A percentile compares a stretch with the other conserved stretches of the same genome.
Evolutionary conservation across 2,797 vertebrate genomes (phyloP).

Genomic region (Clamator glandarius): DNA sequence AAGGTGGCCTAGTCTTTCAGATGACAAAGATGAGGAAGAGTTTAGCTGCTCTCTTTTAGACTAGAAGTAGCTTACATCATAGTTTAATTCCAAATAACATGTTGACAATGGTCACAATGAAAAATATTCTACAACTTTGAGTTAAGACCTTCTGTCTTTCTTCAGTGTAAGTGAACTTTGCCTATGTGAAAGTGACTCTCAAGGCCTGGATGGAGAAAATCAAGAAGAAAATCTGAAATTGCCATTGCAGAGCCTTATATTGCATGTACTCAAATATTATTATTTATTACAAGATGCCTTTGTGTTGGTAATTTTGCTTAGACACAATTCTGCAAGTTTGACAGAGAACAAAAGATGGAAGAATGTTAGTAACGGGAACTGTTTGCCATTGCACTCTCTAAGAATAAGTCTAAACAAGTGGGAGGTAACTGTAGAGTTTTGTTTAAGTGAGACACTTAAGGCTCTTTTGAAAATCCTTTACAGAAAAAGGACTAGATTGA

Average conservation of each 20-base stretch:
- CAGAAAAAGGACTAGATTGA: neutral
- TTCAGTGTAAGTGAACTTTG: neutral
- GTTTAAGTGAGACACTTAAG: neutral
- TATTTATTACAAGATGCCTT: neutral
- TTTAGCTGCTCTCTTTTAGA: neutral
- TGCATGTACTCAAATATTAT: neutral
- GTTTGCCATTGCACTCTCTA: neutral
- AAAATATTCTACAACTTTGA: neutral
- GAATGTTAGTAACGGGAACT: neutral
- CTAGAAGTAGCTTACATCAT: neutral
- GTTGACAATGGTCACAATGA: neutral
- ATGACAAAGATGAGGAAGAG: neutral
- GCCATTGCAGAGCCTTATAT: neutral
- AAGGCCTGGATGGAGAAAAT: neutral
- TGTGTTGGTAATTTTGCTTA: neutral
- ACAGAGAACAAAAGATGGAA: neutral
- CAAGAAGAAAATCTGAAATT: neutral
- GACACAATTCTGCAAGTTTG: neutral
- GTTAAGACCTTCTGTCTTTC: neutral
- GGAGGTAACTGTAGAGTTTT: neutral
- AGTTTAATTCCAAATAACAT: slow-evolving; percentile 5
- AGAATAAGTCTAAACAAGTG: neutral
- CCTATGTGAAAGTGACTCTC: neutral
- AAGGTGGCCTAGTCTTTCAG: slow-evolving; percentile 26
- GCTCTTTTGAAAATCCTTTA: neutral